Base-by-base conservation (phyloP, 2,888 invertebrate species). In the Trissonchulus sp. region DNA sequence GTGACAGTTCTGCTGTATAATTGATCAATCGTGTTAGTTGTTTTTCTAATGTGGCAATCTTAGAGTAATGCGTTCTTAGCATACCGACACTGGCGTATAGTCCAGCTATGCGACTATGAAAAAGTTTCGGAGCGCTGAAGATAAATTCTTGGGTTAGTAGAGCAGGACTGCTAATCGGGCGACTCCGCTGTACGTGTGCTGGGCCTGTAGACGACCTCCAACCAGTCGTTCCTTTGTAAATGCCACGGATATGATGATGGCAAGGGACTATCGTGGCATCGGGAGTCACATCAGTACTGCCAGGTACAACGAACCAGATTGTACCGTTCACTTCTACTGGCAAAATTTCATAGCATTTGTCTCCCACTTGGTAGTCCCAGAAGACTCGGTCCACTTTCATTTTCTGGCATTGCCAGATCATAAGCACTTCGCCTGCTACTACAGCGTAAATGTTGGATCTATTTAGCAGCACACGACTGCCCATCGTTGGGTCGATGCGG, bases 391-490 rank as follows among this genome's bases (percentile, higher is more conserved):
- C 63, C 8, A 63, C 62, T 23, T 63, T 3, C 3, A 73, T 31
- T 31, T 60, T 3, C 2, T 23, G 31, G 35, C 73, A 73, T 63
- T 73, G 18, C 62, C 63, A 60, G 33, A 73, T 34, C 73, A 73
- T 73, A 2, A 73, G 35, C n/a, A 38, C 73, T 63, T 73, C 34
- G 2, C 73, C 73, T 30, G 73, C 73, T 23, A 73, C 60, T n/a
- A 63, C 8, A 34, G 63, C 73, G 35, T 31, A 8, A 23, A 73
- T 73, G 30, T 73, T 63, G 23, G 34, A n/a, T 30, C 73, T 2
- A 18, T 28, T 30, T 2, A 72, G 31, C 2, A 72, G 30, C 23
- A 48, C 72, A 8, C 72, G 72, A n/a, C 38, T 48, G 15, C 73
- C 73, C 3, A 60, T 18, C 2, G 73, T 73, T 30, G 73, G 73